Conservation (phyloP, 2,888 invertebrate genomes). For the Allolobophora icterica region DNA sequence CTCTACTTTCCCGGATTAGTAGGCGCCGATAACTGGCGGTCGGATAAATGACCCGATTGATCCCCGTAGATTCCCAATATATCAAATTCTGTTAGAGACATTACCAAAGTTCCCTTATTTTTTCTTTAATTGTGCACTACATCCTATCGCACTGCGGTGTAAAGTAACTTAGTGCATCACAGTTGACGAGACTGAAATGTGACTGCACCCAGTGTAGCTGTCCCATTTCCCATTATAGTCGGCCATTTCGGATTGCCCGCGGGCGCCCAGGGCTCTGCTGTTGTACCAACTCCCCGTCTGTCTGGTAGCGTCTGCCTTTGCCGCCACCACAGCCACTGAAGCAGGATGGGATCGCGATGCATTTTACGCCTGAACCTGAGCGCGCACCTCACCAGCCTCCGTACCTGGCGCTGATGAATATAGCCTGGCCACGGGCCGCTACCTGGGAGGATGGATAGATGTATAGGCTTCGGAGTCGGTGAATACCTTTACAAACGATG, state of each 20-base stretch:
- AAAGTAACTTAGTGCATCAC: neutral
- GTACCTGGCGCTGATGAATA: slow-evolving; percentile 11
- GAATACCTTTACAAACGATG: neutral
- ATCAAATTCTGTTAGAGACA: too few species aligned
- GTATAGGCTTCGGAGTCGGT: neutral
- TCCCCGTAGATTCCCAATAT: too few species aligned
- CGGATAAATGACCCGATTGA: too few species aligned
- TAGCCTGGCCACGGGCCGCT: slow-evolving; percentile 2
- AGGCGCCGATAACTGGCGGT: too few species aligned
- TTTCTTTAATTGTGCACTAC: too few species aligned
- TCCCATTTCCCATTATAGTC: neutral
- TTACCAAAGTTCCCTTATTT: too few species aligned
- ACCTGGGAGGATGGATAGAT: neutral
- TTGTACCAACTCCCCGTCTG: neutral
- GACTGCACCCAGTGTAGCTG: neutral
- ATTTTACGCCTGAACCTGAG: neutral
- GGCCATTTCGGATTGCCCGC: neutral
- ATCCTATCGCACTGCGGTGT: neutral
- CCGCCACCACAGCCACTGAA: neutral
- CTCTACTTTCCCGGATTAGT: too few species aligned
- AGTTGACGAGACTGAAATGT: neutral
- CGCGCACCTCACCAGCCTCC: neutral
- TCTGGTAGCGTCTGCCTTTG: too few species aligned
- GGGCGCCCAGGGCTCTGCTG: neutral
- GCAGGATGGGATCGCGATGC: neutral